These are phyloP conservation scores for Onychostruthus taczanowskii DNA, from an alignment of 2,113 vertebrate species.

Conservation along the genomic window DNA sequence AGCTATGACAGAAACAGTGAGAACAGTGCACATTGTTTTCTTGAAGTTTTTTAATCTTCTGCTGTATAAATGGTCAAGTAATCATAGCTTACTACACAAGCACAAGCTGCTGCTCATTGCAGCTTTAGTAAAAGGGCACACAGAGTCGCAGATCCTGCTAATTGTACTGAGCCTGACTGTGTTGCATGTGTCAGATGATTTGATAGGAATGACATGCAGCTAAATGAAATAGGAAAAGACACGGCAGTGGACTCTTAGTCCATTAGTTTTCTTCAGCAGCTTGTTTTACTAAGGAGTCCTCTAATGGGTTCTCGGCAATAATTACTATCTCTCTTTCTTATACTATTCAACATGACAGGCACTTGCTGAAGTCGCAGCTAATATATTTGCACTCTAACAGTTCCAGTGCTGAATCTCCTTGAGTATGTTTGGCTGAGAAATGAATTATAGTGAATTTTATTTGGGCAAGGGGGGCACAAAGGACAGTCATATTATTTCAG, in stretches of 20 bases:
- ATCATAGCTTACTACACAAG: slow-evolving; percentile 22
- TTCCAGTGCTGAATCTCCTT: slow-evolving; percentile 69
- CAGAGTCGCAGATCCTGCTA: slow-evolving; percentile 69
- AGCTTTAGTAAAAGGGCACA: slow-evolving; percentile 52
- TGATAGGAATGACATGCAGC: slow-evolving; percentile 81
- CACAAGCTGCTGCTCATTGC: slow-evolving; percentile 44
- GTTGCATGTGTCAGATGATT: slow-evolving; percentile 80
- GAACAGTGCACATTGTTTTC: slow-evolving; percentile 28
- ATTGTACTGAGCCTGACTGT: slow-evolving; percentile 78
- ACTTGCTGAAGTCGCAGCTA: slow-evolving; percentile 81
- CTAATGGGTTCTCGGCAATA: slow-evolving; percentile 96
- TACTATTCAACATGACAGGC: slow-evolving; percentile 88
- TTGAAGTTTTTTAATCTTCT: slow-evolving; percentile 40
- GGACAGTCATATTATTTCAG: slow-evolving; percentile 38
- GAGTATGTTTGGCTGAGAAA: slow-evolving; percentile 72
- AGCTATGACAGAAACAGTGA: neutral
- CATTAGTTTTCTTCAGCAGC: slow-evolving; percentile 92
- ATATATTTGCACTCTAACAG: slow-evolving; percentile 80
- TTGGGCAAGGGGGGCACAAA: slow-evolving; percentile 29
- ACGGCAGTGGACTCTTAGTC: slow-evolving; percentile 83
- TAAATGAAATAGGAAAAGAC: slow-evolving; percentile 84
- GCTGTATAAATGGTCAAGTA: slow-evolving; percentile 46
- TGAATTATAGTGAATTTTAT: slow-evolving; percentile 65
- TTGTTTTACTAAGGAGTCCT: slow-evolving; percentile 91
- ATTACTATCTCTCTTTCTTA: slow-evolving; percentile 92